These are phyloP conservation scores for Lethocerus indicus DNA, from an alignment of 1,140 invertebrate species.

Conservation along the genomic window DNA sequence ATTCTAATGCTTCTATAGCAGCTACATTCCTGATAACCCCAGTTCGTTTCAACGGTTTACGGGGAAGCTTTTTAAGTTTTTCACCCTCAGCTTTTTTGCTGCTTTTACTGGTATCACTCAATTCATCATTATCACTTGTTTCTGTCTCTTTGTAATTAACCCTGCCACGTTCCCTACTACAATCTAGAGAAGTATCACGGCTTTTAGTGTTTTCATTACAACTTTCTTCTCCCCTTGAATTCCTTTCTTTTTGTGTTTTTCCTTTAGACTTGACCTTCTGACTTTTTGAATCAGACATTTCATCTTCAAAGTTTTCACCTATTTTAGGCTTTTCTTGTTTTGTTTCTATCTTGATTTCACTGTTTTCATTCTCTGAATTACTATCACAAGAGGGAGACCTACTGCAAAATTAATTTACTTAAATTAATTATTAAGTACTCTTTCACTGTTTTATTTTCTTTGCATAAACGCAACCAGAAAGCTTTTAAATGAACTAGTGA, in stretches of 20 bases:
- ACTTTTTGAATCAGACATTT: too few relatives aligned
- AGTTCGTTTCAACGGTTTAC: conserved; percentile 24
- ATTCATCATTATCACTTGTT: conserved; percentile 16
- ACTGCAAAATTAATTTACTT: conserved; percentile 3
- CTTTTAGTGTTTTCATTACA: conserved; percentile 23
- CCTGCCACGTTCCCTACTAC: conserved; percentile 5
- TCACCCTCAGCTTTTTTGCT: conserved; percentile 23
- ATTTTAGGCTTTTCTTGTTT: conserved; percentile 23
- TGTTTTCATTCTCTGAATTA: conserved; percentile 17
- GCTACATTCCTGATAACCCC: conserved; percentile 32
- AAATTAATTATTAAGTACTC: too few relatives aligned
- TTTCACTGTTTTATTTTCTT: too few relatives aligned
- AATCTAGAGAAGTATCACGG: conserved; percentile 6
- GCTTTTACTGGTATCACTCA: conserved; percentile 14
- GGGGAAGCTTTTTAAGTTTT: conserved; percentile 24
- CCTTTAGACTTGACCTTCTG: too few relatives aligned
- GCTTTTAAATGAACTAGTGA: too few relatives aligned
- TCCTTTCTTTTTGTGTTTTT: conserved; percentile 22
- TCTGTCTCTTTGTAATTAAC: conserved; percentile 12
- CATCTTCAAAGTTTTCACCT: too few relatives aligned
- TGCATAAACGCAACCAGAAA: too few relatives aligned
- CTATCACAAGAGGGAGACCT: not conserved
- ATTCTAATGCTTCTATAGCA: conserved; percentile 54
- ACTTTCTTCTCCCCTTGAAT: conserved; percentile 23
- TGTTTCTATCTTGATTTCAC: too few relatives aligned